Conservation (phyloP, 2,113 vertebrate species). For the Condylura cristata region DNA sequence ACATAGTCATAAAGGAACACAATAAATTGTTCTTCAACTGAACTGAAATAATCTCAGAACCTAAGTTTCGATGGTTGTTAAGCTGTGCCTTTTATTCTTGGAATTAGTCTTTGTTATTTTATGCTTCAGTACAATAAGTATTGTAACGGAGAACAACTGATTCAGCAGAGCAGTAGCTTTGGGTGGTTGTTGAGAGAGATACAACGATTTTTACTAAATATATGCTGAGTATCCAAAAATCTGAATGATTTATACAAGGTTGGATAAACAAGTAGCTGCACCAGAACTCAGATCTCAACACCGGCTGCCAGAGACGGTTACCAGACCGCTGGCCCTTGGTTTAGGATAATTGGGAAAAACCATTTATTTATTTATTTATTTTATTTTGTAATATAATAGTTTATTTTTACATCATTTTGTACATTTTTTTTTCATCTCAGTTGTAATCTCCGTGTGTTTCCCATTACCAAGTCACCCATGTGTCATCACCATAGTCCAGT, state of each 20-base stretch:
- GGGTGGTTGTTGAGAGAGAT: too few species aligned
- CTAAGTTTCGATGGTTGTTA: constrained; percentile 35
- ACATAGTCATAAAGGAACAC: neutral
- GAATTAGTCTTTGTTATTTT: constrained; percentile 29
- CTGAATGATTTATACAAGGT: constrained; percentile 24
- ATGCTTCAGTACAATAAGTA: neutral
- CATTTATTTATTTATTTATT: constrained; percentile 60
- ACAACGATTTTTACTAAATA: constrained; percentile 23
- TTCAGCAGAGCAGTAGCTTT: neutral
- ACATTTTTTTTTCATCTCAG: too few species aligned
- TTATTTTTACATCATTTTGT: too few species aligned
- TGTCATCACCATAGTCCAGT: too few species aligned
- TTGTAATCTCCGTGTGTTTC: too few species aligned
- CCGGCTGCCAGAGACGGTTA: constrained; percentile 68
- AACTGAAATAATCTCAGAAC: neutral
- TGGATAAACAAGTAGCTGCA: neutral
- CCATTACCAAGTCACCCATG: too few species aligned
- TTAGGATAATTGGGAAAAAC: constrained; percentile 69
- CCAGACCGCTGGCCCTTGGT: constrained; percentile 67
- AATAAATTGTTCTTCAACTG: neutral
- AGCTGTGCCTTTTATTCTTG: constrained; percentile 12
- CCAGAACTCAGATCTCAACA: neutral
- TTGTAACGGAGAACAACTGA: neutral
- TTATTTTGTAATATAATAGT: too few species aligned
- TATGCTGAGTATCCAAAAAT: constrained; percentile 4